phyloP scores from a whole-genome alignment of 2,888 invertebrate genomes.

The Muschampia plurimacula region DNA sequence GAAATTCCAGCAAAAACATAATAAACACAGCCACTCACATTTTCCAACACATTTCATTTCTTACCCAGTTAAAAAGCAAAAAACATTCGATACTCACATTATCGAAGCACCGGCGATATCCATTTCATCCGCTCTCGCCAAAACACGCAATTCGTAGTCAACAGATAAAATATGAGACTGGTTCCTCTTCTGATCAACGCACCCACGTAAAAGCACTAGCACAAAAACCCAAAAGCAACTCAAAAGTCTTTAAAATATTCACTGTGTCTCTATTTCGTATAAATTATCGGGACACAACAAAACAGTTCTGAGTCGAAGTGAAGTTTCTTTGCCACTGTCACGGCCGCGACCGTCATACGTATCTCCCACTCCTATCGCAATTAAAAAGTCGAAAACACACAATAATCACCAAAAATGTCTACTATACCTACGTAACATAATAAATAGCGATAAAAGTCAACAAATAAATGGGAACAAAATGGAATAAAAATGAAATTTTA shows the following conservation, averaged over 20 bases:
- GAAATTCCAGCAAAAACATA: background rate
- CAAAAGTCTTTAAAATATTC: conserved; percentile 22
- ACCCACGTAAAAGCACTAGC: conserved; percentile 47
- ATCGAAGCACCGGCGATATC: conserved; percentile 45
- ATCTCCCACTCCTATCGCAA: conserved; percentile 48
- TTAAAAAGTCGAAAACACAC: background rate
- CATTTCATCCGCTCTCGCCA: conserved; percentile 48
- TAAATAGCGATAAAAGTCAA: background rate
- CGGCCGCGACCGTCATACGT: conserved; percentile 48
- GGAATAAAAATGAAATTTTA: conserved; percentile 1
- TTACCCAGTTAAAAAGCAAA: conserved; percentile 28
- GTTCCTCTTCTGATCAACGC: conserved; percentile 50
- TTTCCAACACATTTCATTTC: conserved; percentile 10
- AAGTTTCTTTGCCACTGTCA: conserved; percentile 57
- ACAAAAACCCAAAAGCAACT: conserved; percentile 43
- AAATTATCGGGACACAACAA: conserved; percentile 15
- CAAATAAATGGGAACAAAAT: background rate
- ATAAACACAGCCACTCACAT: background rate
- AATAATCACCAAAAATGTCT: conserved; percentile 7
- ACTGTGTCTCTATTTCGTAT: conserved; percentile 15
- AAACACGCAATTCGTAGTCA: conserved; percentile 52
- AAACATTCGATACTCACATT: conserved; percentile 50
- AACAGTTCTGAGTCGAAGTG: conserved; percentile 42
- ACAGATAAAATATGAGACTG: conserved; percentile 52
- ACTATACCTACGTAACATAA: conserved; percentile 6